A percentile compares a stretch with the other conserved stretches of the same genome.
Conservation (phyloP, 2,113 vertebrate species). For the Xiphophorus couchianus region DNA sequence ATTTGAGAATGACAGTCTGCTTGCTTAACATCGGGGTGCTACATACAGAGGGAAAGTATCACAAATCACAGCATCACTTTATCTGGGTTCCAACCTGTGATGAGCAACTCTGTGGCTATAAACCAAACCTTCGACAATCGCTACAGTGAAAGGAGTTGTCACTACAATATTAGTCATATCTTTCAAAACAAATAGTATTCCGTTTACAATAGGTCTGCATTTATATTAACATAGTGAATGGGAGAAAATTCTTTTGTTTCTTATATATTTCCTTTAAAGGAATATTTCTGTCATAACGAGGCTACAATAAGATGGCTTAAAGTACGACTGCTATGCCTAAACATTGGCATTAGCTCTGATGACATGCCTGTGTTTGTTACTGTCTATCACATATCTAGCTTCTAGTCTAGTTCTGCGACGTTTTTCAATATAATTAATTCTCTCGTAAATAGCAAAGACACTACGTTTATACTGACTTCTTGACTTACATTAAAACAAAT, state of each 20-base stretch:
- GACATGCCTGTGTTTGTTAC: constrained; percentile 6
- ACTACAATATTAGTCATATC: background rate
- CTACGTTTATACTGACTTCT: background rate
- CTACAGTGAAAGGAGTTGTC: background rate
- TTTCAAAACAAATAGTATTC: background rate
- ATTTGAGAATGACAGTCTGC: constrained; percentile 19
- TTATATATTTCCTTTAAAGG: background rate
- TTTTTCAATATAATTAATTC: background rate
- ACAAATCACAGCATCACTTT: constrained; percentile 22
- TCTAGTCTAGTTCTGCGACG: background rate
- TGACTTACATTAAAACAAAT: too few species aligned
- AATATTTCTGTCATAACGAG: background rate
- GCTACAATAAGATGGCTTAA: too few species aligned
- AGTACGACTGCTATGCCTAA: too few species aligned
- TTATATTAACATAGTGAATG: background rate
- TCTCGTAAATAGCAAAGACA: background rate
- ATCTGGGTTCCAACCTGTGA: constrained; percentile 5
- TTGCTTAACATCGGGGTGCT: constrained; percentile 26
- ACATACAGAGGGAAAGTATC: constrained; percentile 29
- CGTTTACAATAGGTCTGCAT: background rate
- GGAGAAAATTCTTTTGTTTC: background rate
- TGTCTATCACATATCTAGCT: constrained; percentile 9
- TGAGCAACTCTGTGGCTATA: background rate
- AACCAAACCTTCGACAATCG: background rate
- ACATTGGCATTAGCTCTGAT: background rate